Conservation (phyloP, 2,888 invertebrate genomes). For the Stictocephala bisonia region DNA sequence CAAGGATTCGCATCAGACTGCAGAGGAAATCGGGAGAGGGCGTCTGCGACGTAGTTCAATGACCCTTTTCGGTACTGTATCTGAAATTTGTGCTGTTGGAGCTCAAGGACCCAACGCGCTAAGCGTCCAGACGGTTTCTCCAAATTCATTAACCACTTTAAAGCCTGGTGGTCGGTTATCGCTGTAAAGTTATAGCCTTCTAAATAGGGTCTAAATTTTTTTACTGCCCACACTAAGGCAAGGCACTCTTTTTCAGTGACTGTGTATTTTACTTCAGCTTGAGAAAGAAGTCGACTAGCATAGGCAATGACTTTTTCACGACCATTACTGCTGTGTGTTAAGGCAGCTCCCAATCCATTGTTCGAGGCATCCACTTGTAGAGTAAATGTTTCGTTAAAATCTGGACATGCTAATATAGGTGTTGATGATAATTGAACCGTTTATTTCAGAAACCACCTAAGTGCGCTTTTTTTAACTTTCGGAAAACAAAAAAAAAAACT, state of each 20-base stretch:
- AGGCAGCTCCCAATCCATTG: conserved; percentile 47
- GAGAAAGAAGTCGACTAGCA: conserved; percentile 52
- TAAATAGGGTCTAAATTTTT: conserved; percentile 55
- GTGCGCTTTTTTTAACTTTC: conserved; percentile 25
- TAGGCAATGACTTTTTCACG: conserved; percentile 55
- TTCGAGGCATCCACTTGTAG: conserved; percentile 51
- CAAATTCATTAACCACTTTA: conserved; percentile 50
- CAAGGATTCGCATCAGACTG: no score
- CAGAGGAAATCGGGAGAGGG: not conserved
- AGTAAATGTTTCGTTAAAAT: conserved; percentile 45
- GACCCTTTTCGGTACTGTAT: not conserved
- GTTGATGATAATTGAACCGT: conserved; percentile 28
- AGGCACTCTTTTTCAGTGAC: conserved; percentile 57
- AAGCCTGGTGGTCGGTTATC: conserved; percentile 50
- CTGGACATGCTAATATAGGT: conserved; percentile 50
- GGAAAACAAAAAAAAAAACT: conserved; percentile 4
- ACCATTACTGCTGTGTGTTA: conserved; percentile 54
- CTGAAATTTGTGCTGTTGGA: conserved; percentile 41
- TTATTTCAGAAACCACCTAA: conserved; percentile 17
- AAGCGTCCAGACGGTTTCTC: conserved; percentile 47
- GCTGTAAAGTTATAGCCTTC: conserved; percentile 52
- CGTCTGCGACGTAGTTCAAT: conserved; percentile 3
- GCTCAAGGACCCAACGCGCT: conserved; percentile 54
- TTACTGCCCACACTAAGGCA: conserved; percentile 55
- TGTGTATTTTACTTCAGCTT: conserved; percentile 53